Evolutionary conservation across 2,888 invertebrate species (phyloP).

Genomic region (Tuberolachnus salignus): DNA sequence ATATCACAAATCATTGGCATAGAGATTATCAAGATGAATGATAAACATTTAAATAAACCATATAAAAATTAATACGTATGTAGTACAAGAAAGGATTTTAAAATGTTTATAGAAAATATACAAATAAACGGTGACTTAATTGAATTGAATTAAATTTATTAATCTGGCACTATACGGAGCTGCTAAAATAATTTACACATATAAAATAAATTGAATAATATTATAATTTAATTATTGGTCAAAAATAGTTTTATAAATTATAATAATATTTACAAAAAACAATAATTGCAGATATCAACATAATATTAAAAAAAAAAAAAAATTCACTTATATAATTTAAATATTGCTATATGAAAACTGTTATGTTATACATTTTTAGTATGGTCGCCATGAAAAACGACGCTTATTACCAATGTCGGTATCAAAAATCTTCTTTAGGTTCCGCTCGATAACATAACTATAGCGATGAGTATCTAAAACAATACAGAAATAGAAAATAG

Average conservation of each 20-base stretch:
- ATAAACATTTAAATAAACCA: too few species aligned
- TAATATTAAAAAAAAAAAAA: too few species aligned
- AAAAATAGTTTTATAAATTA: background rate
- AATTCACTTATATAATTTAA: background rate
- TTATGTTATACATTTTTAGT: slow-evolving; percentile 6
- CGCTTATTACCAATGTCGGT: slow-evolving; percentile 35
- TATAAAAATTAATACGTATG: too few species aligned
- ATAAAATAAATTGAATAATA: background rate
- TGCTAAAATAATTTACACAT: background rate
- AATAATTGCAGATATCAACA: slow-evolving; percentile 26
- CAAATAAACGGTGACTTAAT: too few species aligned
- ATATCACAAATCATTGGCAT: too few species aligned
- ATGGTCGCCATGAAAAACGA: slow-evolving; percentile 45
- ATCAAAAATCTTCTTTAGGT: slow-evolving; percentile 41
- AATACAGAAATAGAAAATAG: background rate
- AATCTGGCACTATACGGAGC: too few species aligned
- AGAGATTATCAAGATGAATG: too few species aligned
- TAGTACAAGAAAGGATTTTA: too few species aligned
- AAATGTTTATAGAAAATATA: too few species aligned
- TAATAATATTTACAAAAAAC: too few species aligned
- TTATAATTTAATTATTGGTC: slow-evolving; percentile 36
- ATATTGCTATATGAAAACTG: slow-evolving; percentile 13
- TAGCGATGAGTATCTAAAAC: slow-evolving; percentile 38
- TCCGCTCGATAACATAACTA: slow-evolving; percentile 25
- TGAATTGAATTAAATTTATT: too few species aligned